Evolutionary conservation across 2,113 vertebrate genomes (phyloP).

Genomic region (Nicator chloris): DNA sequence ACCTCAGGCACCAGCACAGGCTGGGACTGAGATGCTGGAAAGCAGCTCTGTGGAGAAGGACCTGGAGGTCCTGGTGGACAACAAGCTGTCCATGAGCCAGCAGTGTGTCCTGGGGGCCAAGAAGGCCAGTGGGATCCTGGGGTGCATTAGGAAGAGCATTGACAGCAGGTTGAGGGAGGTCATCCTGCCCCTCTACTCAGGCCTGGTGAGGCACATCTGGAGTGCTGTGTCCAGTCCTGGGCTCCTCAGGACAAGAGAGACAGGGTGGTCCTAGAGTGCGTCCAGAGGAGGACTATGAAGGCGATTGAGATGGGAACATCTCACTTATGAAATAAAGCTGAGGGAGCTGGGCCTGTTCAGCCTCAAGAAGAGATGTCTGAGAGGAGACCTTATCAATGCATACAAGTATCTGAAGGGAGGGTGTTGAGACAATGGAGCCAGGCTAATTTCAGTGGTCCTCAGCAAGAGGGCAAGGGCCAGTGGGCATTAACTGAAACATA

Average conservation of each 20-base stretch:
- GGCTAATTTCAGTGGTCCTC: no score
- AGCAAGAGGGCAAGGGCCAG: neutral
- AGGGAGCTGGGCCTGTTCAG: neutral
- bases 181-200: neutral
- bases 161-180: accelerated
- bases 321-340: neutral
- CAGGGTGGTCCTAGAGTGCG: accelerated
- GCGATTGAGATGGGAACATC: neutral
- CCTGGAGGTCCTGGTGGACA: neutral
- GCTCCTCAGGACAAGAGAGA: neutral
- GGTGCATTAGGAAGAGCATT: neutral
- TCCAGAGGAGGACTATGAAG: neutral
- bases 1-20: neutral
- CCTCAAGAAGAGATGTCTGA: neutral
- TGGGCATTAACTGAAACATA: neutral
- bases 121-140: neutral
- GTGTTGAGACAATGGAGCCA: neutral
- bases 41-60: neutral
- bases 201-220: neutral
- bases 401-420: neutral
- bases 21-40: neutral
- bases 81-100: neutral
- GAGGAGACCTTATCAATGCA: no score
- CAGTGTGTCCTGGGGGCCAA: neutral
- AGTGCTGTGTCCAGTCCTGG: neutral